phyloP scores from a whole-genome alignment of 1,140 invertebrate genomes.

The Hyposmocoma kahamanoa region DNA sequence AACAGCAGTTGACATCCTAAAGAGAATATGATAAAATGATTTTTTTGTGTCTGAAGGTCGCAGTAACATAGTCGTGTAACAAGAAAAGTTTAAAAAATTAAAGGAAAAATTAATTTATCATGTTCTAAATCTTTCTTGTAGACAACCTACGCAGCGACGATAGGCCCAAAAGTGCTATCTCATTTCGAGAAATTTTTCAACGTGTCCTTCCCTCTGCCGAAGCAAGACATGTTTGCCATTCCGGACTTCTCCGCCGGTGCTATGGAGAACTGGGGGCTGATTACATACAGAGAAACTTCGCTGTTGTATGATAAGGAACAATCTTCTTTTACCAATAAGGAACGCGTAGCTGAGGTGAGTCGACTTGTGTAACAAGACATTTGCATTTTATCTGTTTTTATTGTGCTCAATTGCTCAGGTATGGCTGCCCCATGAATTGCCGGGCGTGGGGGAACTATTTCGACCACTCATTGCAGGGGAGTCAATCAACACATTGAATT shows the following conservation, averaged over 20 bases:
- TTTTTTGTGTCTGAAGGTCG: too few species aligned
- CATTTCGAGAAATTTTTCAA: constrained; percentile 77
- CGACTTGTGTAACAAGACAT: too few species aligned
- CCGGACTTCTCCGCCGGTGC: constrained; percentile 85
- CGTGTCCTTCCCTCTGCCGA: constrained; percentile 67
- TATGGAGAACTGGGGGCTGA: constrained; percentile 86
- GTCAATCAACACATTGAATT: too few species aligned
- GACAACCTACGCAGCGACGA: constrained; percentile 74
- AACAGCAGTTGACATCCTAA: too few species aligned
- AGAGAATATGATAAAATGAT: too few species aligned
- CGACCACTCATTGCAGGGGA: too few species aligned
- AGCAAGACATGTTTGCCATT: constrained; percentile 81
- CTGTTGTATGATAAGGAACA: constrained; percentile 81
- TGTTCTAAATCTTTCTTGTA: constrained; percentile 48
- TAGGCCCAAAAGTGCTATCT: constrained; percentile 83
- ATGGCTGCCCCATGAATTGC: too few species aligned
- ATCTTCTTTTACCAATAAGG: constrained; percentile 77
- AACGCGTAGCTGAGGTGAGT: constrained; percentile 77
- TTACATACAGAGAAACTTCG: constrained; percentile 78
- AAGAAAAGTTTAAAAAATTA: too few species aligned
- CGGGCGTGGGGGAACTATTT: too few species aligned
- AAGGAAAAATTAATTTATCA: too few species aligned
- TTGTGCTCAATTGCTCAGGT: too few species aligned
- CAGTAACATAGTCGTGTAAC: too few species aligned
- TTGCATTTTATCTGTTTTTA: not conserved